phyloP scores from a whole-genome alignment of 2,113 vertebrate genomes.

The Cebus imitator region DNA sequence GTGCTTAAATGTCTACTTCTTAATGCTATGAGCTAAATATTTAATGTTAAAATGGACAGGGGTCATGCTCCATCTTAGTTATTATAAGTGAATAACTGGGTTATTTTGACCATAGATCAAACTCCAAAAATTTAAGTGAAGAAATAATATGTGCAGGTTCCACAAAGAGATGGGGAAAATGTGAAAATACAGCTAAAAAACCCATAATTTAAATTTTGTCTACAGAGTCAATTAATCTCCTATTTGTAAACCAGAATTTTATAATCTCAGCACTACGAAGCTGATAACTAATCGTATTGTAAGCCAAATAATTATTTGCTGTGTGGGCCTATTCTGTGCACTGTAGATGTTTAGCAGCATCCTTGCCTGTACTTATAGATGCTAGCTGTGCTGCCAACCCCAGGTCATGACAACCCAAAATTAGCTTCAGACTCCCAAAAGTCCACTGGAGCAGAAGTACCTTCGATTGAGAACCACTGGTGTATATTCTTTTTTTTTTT shows the following conservation, averaged over 20 bases:
- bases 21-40: not conserved
- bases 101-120: not conserved
- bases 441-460: too few relatives aligned
- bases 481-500: too few relatives aligned
- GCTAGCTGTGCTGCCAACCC: rapidly evolving
- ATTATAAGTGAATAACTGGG: not conserved
- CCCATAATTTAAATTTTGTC: not conserved
- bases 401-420: not conserved
- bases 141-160: not conserved
- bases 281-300: not conserved
- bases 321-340: not conserved
- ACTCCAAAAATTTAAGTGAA: not conserved
- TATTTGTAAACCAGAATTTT: not conserved
- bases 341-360: not conserved
- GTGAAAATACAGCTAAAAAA: not conserved
- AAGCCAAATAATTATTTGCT: not conserved
- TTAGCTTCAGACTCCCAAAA: not conserved
- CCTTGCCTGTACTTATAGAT: not conserved
- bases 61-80: not conserved
- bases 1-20: not conserved
- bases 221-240: not conserved
- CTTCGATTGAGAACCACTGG: too few relatives aligned
- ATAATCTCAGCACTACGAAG: not conserved
- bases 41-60: not conserved
- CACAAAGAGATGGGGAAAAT: not conserved